These are phyloP conservation scores for Eupeodes corollae DNA, from an alignment of 1,140 invertebrate species.

Conservation along the genomic window DNA sequence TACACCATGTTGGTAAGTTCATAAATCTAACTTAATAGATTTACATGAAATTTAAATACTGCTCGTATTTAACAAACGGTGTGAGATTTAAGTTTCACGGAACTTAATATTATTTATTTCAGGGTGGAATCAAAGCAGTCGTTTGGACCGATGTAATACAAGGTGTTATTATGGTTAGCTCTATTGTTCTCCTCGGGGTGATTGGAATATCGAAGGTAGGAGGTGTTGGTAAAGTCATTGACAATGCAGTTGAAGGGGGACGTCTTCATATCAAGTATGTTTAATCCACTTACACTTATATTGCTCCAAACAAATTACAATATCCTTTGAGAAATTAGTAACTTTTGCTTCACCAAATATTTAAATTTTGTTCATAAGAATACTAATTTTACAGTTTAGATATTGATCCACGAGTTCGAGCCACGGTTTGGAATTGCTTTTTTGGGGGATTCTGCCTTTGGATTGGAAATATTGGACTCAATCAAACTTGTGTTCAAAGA, in stretches of 20 bases:
- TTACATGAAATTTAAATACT: no score
- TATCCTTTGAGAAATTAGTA: no score
- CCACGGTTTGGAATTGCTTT: constrained; percentile 17
- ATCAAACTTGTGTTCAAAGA: constrained; percentile 30
- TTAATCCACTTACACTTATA: no score
- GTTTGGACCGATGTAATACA: constrained; percentile 82
- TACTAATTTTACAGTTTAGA: no score
- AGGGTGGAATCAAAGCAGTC: constrained; percentile 80
- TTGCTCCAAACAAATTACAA: no score
- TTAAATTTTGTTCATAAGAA: no score
- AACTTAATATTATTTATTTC: no score
- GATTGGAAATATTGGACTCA: constrained; percentile 26
- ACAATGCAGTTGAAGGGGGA: constrained; percentile 41
- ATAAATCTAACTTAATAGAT: no score
- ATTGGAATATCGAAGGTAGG: constrained; percentile 55
- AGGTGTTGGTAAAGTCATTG: constrained; percentile 51
- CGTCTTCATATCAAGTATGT: constrained; percentile 52
- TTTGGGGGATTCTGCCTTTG: constrained; percentile 24
- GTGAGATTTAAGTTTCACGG: no score
- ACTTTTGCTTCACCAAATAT: no score
- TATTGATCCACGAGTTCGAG: constrained; percentile 23
- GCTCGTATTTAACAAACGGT: no score
- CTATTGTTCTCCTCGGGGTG: constrained; percentile 54
- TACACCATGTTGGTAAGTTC: constrained; percentile 65
- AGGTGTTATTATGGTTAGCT: constrained; percentile 60